Evolutionary conservation across 2,797 vertebrate genomes (phyloP).

Genomic region (Serranus cabrilla): DNA sequence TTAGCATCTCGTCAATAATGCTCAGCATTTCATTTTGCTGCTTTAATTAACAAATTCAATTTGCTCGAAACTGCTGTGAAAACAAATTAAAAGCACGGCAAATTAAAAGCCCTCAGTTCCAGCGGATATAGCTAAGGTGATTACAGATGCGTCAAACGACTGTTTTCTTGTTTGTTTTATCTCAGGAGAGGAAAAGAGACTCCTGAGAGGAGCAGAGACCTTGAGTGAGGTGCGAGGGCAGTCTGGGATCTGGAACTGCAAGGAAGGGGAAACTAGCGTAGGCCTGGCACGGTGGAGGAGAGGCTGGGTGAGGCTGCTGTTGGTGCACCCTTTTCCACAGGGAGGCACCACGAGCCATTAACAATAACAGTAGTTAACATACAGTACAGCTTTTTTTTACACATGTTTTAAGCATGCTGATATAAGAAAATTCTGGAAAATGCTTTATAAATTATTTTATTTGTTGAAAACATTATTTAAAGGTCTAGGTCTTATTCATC

Average conservation of each 20-base stretch:
- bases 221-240: constrained; percentile 54
- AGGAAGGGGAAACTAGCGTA: background rate
- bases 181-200: constrained; percentile 62
- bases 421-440: too few species aligned
- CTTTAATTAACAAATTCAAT: constrained; percentile 99
- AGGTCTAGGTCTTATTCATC: too few species aligned
- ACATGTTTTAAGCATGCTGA: background rate
- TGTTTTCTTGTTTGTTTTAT: constrained; percentile 85
- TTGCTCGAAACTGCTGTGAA: constrained; percentile 94
- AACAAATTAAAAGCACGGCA: constrained; percentile 91
- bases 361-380: background rate
- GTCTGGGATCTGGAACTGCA: constrained; percentile 33
- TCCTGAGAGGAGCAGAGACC: constrained; percentile 53
- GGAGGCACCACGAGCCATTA: constrained; percentile 15
- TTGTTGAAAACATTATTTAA: too few species aligned
- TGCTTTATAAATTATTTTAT: too few species aligned
- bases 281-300: background rate
- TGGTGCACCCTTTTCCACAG: constrained; percentile 12
- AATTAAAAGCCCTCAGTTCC: constrained; percentile 92
- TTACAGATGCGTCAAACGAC: constrained; percentile 87
- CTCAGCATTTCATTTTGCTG: constrained; percentile 99
- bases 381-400: too few species aligned
- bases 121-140: constrained; percentile 92
- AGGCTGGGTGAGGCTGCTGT: background rate
- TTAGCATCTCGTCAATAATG: constrained; percentile 99